phyloP scores from a whole-genome alignment of 2,797 vertebrate genomes.

The Glyptemys insculpta region DNA sequence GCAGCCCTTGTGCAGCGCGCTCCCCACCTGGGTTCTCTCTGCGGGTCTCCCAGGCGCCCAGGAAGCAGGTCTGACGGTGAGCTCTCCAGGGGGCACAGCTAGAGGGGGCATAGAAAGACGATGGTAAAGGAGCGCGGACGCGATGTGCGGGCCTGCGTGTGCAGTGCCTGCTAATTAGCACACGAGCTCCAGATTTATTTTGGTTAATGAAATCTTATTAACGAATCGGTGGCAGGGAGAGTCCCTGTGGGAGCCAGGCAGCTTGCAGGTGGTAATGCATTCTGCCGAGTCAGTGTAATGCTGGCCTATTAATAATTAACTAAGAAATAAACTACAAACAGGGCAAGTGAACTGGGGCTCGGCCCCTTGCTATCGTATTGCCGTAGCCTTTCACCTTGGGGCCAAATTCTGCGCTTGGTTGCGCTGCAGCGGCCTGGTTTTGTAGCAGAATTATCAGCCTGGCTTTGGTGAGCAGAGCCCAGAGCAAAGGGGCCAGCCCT shows the following conservation, averaged over 20 bases:
- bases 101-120: neutral
- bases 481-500: fast-evolving
- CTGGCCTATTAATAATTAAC: conserved; percentile 21
- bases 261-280: neutral
- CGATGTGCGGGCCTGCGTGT: neutral
- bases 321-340: neutral
- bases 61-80: neutral
- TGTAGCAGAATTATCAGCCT: neutral
- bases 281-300: neutral
- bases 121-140: neutral
- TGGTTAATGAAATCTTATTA: neutral
- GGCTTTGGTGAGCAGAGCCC: neutral
- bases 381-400: neutral
- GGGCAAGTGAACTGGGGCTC: neutral
- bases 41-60: neutral
- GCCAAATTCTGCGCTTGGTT: conserved; percentile 7
- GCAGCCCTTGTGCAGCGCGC: too few relatives aligned
- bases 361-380: neutral
- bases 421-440: fast-evolving
- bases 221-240: neutral
- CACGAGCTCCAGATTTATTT: neutral
- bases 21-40: neutral
- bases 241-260: neutral
- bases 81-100: neutral
- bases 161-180: neutral